Percentiles rank a stretch among this genome's conserved stretches.
These are phyloP conservation scores for Parnassius mnemosyne DNA, from an alignment of 2,888 invertebrate species.

Conservation along the genomic window DNA sequence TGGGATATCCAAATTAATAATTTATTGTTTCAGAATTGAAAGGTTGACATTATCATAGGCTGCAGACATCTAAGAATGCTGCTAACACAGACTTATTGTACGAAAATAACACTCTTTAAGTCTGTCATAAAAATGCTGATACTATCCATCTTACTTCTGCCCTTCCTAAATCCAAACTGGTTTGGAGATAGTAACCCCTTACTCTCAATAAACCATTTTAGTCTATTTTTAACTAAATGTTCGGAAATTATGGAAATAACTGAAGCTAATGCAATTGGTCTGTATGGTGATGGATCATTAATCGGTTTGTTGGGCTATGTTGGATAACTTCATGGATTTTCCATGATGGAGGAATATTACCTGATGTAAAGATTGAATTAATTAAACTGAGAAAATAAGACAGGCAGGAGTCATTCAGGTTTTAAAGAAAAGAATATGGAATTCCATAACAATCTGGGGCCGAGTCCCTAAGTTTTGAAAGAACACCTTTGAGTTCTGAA, in stretches of 20 bases:
- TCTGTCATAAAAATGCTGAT: too few species aligned
- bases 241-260: slow-evolving; percentile 2
- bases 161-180: too few species aligned
- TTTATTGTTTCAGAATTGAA: too few species aligned
- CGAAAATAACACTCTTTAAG: background rate
- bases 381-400: slow-evolving; percentile 4
- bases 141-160: slow-evolving; percentile 1
- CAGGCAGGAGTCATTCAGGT: background rate
- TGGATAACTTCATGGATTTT: background rate
- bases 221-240: too few species aligned
- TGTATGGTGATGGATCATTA: background rate
- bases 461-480: too few species aligned
- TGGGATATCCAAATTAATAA: slow-evolving; percentile 2
- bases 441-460: slow-evolving; percentile 1
- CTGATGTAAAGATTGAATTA: slow-evolving; percentile 2
- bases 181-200: too few species aligned
- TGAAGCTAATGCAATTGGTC: slow-evolving; percentile 1
- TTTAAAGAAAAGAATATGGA: background rate
- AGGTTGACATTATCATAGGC: too few species aligned
- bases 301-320: background rate
- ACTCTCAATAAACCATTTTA: too few species aligned
- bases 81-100: too few species aligned
- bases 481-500: slow-evolving; percentile 2
- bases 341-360: slow-evolving; percentile 4
- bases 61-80: too few species aligned